Percentiles rank a stretch among this genome's conserved stretches.
These are phyloP conservation scores for Megaceryle maxima DNA, from an alignment of 2,113 vertebrate species.

Conservation along the genomic window DNA sequence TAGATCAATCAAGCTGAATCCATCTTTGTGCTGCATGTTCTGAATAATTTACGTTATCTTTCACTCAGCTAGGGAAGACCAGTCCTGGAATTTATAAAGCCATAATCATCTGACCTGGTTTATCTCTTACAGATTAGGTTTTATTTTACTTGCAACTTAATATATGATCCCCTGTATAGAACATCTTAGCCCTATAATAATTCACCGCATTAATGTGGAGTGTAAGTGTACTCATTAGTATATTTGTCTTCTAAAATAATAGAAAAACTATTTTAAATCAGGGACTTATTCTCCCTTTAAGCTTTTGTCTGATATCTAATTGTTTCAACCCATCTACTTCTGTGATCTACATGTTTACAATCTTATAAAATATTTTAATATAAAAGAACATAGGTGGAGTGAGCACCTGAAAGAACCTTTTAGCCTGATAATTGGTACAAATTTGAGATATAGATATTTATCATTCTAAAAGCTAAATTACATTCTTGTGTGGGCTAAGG, in stretches of 20 bases:
- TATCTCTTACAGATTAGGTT: neutral
- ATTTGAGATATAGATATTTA: neutral
- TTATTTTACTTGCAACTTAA: neutral
- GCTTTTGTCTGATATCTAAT: neutral
- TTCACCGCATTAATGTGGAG: neutral
- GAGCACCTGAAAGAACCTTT: neutral
- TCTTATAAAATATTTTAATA: neutral
- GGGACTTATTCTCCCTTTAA: neutral
- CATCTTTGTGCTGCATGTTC: neutral
- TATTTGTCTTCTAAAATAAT: neutral
- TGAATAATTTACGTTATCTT: neutral
- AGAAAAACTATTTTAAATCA: neutral
- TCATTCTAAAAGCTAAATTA: neutral
- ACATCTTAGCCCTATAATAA: neutral
- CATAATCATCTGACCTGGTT: neutral
- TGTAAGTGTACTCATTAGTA: neutral
- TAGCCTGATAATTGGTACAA: neutral
- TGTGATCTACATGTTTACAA: neutral
- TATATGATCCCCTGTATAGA: accelerated
- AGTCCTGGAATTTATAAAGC: neutral
- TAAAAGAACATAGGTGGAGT: neutral
- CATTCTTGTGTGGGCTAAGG: neutral
- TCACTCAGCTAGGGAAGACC: neutral
- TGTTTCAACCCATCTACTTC: neutral
- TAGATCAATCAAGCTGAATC: neutral